phyloP scores from a whole-genome alignment of 1,140 invertebrate species.

The Cotesia typhae region DNA sequence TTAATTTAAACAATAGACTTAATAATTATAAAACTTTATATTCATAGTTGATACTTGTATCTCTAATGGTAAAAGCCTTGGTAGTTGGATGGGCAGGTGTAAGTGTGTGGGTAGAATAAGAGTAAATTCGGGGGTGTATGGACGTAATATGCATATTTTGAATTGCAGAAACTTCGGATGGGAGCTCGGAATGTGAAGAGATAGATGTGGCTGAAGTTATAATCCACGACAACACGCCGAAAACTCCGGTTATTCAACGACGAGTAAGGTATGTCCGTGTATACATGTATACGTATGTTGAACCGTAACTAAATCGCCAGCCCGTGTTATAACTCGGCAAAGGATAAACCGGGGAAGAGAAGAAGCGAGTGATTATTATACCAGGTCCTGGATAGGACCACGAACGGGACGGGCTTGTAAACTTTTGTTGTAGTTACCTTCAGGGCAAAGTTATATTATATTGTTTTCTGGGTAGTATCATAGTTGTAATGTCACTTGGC shows the following conservation, averaged over 20 bases:
- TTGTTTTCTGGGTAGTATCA: no score
- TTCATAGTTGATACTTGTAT: conserved; percentile 6
- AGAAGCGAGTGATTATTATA: neutral
- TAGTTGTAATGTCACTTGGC: no score
- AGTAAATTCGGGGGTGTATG: neutral
- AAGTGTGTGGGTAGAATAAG: neutral
- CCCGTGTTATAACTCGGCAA: neutral
- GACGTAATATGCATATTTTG: conserved; percentile 26
- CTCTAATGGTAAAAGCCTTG: neutral
- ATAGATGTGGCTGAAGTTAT: conserved; percentile 77
- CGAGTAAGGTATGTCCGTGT: conserved; percentile 50
- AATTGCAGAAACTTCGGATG: conserved; percentile 47
- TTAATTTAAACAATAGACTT: no score
- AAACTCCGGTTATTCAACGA: conserved; percentile 74
- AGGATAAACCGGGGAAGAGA: neutral
- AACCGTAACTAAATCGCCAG: conserved; percentile 38
- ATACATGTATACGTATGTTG: conserved; percentile 22
- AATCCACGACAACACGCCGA: conserved; percentile 79
- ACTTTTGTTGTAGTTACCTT: conserved; percentile 1
- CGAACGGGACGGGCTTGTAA: neutral
- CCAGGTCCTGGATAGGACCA: neutral
- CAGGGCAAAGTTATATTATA: conserved; percentile 31
- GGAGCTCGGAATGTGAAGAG: conserved; percentile 69
- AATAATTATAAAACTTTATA: conserved; percentile 3
- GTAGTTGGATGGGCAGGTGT: neutral